These are phyloP conservation scores for Phrynosoma platyrhinos DNA, from an alignment of 2,113 vertebrate species.

Conservation along the genomic window DNA sequence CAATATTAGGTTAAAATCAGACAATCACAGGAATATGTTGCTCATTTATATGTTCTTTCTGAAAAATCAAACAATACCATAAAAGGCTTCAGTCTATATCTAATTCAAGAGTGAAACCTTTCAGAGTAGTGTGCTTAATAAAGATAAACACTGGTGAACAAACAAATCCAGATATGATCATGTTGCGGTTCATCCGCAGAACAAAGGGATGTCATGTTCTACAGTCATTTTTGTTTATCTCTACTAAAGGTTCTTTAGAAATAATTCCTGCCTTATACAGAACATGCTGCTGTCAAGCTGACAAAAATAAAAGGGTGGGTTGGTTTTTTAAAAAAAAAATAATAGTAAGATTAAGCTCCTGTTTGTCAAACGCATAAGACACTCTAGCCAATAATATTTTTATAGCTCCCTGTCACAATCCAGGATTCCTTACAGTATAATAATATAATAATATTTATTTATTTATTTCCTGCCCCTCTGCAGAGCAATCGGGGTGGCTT, in stretches of 20 bases:
- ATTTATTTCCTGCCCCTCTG: too few relatives aligned
- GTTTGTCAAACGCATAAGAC: background rate
- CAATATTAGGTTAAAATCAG: background rate
- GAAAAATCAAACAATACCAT: conserved; percentile 2
- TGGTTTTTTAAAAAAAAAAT: background rate
- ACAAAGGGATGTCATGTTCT: conserved; percentile 1
- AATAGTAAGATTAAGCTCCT: background rate
- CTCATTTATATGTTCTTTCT: background rate
- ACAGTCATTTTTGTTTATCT: conserved; percentile 4
- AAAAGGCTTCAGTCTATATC: conserved; percentile 1
- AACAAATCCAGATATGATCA: conserved; percentile 2
- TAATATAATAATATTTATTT: too few relatives aligned
- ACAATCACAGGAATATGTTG: background rate
- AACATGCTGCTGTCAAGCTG: background rate
- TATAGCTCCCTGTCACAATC: background rate
- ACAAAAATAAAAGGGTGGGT: background rate
- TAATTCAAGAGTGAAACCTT: background rate
- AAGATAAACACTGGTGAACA: conserved; percentile 8
- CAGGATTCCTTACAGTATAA: too few relatives aligned
- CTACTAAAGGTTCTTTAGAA: background rate
- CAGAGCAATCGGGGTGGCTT: too few relatives aligned
- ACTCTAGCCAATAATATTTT: background rate
- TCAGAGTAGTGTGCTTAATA: background rate
- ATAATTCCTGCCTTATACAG: background rate
- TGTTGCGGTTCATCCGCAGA: background rate